A percentile compares a stretch with the other conserved stretches of the same genome.
These are phyloP conservation scores for Synanthedon andrenaeformis DNA, from an alignment of 2,888 invertebrate species.

Conservation along the genomic window DNA sequence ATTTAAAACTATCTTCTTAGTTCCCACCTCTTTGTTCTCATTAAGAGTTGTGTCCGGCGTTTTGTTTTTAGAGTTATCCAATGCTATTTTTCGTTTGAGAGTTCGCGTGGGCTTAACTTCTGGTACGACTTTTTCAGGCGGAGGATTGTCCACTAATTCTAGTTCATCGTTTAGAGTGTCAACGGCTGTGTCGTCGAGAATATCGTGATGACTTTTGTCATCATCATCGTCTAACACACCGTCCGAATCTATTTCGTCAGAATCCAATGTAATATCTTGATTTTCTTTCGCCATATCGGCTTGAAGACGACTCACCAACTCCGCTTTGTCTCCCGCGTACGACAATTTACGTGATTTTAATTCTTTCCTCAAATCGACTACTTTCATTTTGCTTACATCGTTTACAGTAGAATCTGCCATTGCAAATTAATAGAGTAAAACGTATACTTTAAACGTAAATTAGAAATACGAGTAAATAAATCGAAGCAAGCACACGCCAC, in stretches of 20 bases:
- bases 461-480: too few species aligned
- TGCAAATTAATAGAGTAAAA: neutral
- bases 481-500: too few species aligned
- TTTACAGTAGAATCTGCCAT: conserved; percentile 28
- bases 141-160: conserved; percentile 35
- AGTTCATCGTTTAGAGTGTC: conserved; percentile 54
- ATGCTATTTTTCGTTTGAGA: conserved; percentile 44
- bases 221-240: conserved; percentile 68
- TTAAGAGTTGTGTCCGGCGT: conserved; percentile 16
- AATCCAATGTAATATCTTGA: conserved; percentile 50
- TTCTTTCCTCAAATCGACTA: conserved; percentile 86
- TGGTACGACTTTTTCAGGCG: conserved; percentile 20
- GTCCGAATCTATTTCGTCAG: conserved; percentile 66
- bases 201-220: conserved; percentile 55
- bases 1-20: conserved; percentile 75
- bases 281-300: conserved; percentile 61
- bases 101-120: conserved; percentile 36
- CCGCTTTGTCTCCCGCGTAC: conserved; percentile 83
- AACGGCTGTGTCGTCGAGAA: conserved; percentile 45
- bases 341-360: conserved; percentile 82
- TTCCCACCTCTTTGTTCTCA: conserved; percentile 47
- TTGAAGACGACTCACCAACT: conserved; percentile 82
- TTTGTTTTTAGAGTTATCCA: conserved; percentile 29
- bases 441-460: too few species aligned
- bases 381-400: conserved; percentile 72